Percentiles rank a stretch among this genome's conserved stretches.
These are phyloP conservation scores for Adrianichthys oophorus DNA, from an alignment of 2,797 vertebrate species.

Conservation along the genomic window DNA sequence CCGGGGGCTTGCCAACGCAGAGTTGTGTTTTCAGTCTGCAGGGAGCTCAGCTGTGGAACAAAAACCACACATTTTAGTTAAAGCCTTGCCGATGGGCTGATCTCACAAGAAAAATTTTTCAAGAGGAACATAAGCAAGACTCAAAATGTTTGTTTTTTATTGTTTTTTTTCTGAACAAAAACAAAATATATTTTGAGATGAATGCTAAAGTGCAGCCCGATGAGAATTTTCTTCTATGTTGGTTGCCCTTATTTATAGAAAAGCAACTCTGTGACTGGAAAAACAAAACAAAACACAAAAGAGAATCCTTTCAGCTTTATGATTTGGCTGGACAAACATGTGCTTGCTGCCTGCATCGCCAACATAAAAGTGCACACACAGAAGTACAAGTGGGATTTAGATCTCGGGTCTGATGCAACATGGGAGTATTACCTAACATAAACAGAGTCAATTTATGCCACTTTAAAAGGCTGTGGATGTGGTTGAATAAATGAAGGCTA, in stretches of 20 bases:
- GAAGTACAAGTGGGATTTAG: no score
- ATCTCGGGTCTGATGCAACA: no score
- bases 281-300: not conserved
- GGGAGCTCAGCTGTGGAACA: constrained; percentile 91
- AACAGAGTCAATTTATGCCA: no score
- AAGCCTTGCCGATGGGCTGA: constrained; percentile 12
- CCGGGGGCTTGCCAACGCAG: constrained; percentile 90
- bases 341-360: no score
- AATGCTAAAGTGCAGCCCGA: constrained; percentile 1
- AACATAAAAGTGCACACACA: no score
- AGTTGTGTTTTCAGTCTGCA: constrained; percentile 93
- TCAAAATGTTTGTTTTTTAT: constrained; percentile 29
- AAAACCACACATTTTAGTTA: constrained; percentile 56
- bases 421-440: no score
- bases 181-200: constrained; percentile 11
- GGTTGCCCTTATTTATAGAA: constrained; percentile 43
- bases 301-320: not conserved
- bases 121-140: constrained; percentile 24
- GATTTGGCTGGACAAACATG: not conserved
- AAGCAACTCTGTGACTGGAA: constrained; percentile 3
- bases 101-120: constrained; percentile 26
- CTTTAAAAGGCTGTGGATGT: no score
- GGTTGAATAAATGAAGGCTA: no score
- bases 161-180: constrained; percentile 24
- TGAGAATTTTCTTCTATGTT: constrained; percentile 23